phyloP scores from a whole-genome alignment of 1,140 invertebrate species.

The Globodera rostochiensis region DNA sequence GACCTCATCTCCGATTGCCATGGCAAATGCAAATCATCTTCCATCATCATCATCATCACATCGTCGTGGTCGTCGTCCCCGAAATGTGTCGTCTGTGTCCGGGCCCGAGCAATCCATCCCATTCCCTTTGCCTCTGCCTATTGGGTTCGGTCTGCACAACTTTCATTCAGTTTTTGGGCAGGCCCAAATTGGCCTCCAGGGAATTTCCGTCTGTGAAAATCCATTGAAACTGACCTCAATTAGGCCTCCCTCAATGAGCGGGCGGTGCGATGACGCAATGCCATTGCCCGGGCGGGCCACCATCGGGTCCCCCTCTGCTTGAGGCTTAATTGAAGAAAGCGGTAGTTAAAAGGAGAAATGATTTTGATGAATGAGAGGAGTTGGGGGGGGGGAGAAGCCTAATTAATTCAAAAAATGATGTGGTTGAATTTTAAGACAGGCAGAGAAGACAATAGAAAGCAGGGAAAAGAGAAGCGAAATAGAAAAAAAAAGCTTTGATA shows the following conservation, averaged over 20 bases:
- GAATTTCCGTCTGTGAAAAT: background rate
- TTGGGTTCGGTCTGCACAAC: too few species aligned
- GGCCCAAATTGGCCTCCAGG: background rate
- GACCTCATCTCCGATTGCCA: background rate
- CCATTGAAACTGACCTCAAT: background rate
- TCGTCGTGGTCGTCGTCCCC: background rate
- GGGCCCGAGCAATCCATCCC: too few species aligned
- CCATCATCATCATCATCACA: background rate
- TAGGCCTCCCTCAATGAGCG: background rate
- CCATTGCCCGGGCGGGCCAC: background rate
- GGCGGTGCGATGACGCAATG: background rate
- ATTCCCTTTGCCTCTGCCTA: too few species aligned
- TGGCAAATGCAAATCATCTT: slow-evolving; percentile 3
- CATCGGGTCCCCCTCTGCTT: background rate
- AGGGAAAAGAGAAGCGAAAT: too few species aligned
- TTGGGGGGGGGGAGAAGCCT: too few species aligned
- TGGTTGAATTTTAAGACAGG: too few species aligned
- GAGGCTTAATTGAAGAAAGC: background rate
- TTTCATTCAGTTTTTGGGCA: background rate
- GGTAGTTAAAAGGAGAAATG: background rate
- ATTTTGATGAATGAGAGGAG: background rate
- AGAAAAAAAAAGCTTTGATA: too few species aligned
- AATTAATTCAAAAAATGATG: too few species aligned
- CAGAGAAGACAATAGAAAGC: too few species aligned
- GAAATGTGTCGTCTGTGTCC: background rate